Evolutionary conservation across 2,113 vertebrate species (phyloP).

Genomic region (Xyliphius kryptos): DNA sequence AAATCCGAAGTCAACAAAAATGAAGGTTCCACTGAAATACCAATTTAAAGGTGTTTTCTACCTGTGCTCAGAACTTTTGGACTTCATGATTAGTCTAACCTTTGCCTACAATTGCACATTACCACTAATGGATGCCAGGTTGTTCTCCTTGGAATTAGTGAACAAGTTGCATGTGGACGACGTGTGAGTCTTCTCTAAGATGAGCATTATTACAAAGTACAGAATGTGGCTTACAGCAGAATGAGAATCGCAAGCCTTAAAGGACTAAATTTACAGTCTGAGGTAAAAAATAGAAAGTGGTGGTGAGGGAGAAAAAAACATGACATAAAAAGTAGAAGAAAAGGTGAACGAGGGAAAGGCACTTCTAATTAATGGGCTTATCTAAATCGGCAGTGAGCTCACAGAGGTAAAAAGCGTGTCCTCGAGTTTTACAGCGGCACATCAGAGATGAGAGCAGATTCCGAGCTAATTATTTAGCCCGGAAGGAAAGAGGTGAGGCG

Average conservation of each 20-base stretch:
- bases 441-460: constrained; percentile 23
- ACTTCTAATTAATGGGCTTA: constrained; percentile 26
- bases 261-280: neutral
- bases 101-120: neutral
- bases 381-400: constrained; percentile 25
- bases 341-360: constrained; percentile 15
- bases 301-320: neutral
- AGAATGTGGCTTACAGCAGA: neutral
- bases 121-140: too few relatives aligned
- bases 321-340: constrained; percentile 10
- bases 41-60: neutral
- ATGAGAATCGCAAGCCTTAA: neutral
- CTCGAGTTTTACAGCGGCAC: constrained; percentile 13
- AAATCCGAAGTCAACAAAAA: too few relatives aligned
- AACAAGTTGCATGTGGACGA: neutral
- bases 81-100: neutral
- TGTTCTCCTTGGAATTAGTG: neutral
- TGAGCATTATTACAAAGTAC: constrained; percentile 1
- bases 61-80: neutral
- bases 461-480: constrained; percentile 22
- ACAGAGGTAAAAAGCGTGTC: constrained; percentile 28
- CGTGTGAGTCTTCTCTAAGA: neutral
- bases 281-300: neutral
- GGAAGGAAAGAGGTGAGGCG: constrained; percentile 18
- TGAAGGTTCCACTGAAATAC: too few relatives aligned